Evolutionary conservation across 2,797 vertebrate genomes (phyloP), one percentile per base, ranked within the genome.

Genomic region (Gymnoscopelus braueri): DNA sequence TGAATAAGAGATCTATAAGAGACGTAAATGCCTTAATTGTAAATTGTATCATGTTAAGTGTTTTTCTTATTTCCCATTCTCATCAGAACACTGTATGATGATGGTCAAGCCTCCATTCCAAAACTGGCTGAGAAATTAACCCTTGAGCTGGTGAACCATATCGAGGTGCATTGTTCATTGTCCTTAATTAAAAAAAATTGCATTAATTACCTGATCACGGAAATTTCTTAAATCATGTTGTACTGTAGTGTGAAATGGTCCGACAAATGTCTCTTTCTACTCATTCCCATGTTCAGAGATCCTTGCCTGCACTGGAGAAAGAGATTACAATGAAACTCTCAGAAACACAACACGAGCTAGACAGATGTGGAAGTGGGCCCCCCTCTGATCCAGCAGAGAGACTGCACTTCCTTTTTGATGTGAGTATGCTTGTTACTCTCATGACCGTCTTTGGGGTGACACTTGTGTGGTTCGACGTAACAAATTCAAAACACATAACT

Each of bases 51-150:
- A 2, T 58, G 56, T n/a, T 58, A 12, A 32, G 29, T 39, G 26
- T 35, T 13, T 11, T 9, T 10, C 9, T 10, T 10, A 50, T 14
- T 23, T 48, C 14, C 39, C 15, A 51, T 3, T 67, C 59, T 72
- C 58, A 65, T 54, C 12, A 95, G 95, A 0, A 3, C 15, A 12
- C 69, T 95, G 15, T 39, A 94, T 66, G 60, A 90, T 0, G 85
- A 94, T 67, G 79, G 83, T 2, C 87, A 51, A 63, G 94, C 94
- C 48, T 93, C 92, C 1, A 67, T 95, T 39, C 90, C 93, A 19
- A 11, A 13, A 3, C 71, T 95, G 76, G 94, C 95, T 5, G 85
- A 93, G n/a, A 94, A 87, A 51, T 92, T 96, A 51, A 94, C 93
- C 19, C 62, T 69, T 0, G 93, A 95, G 60, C 93, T 96, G 56